Evolutionary conservation across 2,888 invertebrate species (phyloP).

Genomic region (Caenorhabditis doughertyi): DNA sequence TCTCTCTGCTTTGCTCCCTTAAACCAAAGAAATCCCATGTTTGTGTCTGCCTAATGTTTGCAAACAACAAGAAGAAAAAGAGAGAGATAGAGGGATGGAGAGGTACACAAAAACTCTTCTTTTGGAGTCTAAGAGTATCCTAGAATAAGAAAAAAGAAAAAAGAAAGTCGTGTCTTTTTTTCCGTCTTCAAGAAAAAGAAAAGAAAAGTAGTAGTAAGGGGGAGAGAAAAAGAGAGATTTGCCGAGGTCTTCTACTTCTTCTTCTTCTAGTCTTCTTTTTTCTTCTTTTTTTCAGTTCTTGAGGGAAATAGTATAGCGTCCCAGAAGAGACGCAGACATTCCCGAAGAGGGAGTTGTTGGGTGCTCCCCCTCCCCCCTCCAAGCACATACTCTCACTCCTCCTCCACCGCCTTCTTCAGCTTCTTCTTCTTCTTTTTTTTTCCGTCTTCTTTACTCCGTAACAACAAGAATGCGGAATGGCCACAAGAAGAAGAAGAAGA

Average conservation of each 20-base stretch:
- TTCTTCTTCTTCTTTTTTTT: conserved; percentile 13
- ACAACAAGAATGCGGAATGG: conserved; percentile 32
- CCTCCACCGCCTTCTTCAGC: not conserved
- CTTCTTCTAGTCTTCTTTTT: conserved; percentile 4
- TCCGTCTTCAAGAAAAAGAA: conserved; percentile 13
- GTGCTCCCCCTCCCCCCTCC: not conserved
- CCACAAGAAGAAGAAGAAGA: no score
- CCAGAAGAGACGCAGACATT: not conserved
- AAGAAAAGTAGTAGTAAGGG: conserved; percentile 15
- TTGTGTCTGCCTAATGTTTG: not conserved
- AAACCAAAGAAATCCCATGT: not conserved
- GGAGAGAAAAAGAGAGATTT: conserved; percentile 6
- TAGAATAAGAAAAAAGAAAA: conserved; percentile 3
- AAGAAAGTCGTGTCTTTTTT: conserved; percentile 14
- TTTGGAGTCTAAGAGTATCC: conserved; percentile 28
- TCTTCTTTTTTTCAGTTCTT: conserved; percentile 1
- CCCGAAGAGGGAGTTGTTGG: conserved; percentile 14
- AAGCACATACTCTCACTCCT: conserved; percentile 25
- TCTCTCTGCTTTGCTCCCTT: not conserved
- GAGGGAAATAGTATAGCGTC: not conserved
- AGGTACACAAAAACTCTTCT: conserved; percentile 16
- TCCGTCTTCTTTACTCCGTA: conserved; percentile 30
- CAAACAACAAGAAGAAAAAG: not conserved
- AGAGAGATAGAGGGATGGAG: not conserved
- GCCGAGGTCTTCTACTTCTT: not conserved